Base-by-base conservation (phyloP, 1,140 invertebrate species). In the Oedothorax gibbosus region DNA sequence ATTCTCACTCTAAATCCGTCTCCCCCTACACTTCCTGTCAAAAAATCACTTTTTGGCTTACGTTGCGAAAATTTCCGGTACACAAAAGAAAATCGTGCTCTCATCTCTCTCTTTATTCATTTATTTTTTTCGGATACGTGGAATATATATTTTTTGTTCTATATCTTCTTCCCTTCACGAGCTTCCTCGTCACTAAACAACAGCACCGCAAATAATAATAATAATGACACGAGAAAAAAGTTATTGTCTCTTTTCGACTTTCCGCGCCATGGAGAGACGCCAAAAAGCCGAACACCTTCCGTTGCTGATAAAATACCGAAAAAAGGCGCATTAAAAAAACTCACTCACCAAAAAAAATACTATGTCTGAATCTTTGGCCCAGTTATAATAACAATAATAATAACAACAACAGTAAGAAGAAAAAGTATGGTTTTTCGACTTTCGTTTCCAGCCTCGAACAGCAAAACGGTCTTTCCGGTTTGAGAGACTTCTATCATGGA, bases 51-150 rank as follows among this genome's bases (percentile, higher is more conserved):
- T 81, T 81, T 81, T 81, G 65, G 78, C 78, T 81, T 81, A 81
- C 66, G 78, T 81, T 81, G 66, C 78, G 78, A 81, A 81, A 81
- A 81, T 81, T 71, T 81, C 78, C 78, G 78, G 78, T 81, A 60
- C 66, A 81, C 66, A 81, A 81, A 71, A 71, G 66, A 66, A 57
- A 81, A 66, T 66, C 78, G 78, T 71, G 78, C 66, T 81, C 51
- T 81, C 78, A 65, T 66, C 53, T 57, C 64, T 53, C 62, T 53
- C 51, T 54, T 54, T 81, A 71, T 81, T 71, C 53, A 71, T 71
- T 71, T 81, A 81, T 57, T 20, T 79, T 66, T 71, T 81, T 64
- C 60, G 53, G 72, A 75, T 57, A n/a, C 20, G 53, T 56, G 21
- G 18, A 8, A 57, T 12, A 12, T 72, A 9, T 50, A 15, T 68